Percentiles rank a stretch among this genome's conserved stretches.
Evolutionary conservation across 1,140 invertebrate species (phyloP).

Genomic region (Uloborus diversus): DNA sequence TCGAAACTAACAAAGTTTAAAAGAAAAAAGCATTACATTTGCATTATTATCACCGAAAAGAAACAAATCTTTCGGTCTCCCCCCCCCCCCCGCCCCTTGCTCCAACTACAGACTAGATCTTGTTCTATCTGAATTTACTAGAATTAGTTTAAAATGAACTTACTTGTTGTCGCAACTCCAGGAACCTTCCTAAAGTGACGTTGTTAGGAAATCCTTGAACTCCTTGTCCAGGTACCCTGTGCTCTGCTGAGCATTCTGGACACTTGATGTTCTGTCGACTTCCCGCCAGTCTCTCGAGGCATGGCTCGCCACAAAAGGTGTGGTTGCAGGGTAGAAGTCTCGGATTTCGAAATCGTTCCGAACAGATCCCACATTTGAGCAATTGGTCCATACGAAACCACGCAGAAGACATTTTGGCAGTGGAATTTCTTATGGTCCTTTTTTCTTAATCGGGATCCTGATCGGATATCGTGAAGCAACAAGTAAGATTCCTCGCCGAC

Average conservation of each 20-base stretch:
- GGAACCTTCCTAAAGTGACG: slow-evolving; percentile 91
- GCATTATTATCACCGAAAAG: no score
- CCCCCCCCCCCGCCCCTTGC: no score
- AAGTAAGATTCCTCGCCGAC: not conserved
- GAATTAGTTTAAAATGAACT: slow-evolving; percentile 70
- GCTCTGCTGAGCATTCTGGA: slow-evolving; percentile 97
- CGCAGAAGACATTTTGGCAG: slow-evolving; percentile 52
- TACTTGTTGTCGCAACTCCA: slow-evolving; percentile 93
- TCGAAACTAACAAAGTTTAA: no score
- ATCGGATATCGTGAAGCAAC: not conserved
- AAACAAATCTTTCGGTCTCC: no score
- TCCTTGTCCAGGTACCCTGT: slow-evolving; percentile 89
- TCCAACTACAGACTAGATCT: no score
- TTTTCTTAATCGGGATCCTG: not conserved
- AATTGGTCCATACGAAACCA: slow-evolving; percentile 89
- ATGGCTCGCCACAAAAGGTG: slow-evolving; percentile 98
- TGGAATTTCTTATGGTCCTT: no score
- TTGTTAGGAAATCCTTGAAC: slow-evolving; percentile 95
- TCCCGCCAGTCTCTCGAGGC: slow-evolving; percentile 94
- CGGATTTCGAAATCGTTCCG: slow-evolving; percentile 95
- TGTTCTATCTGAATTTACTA: no score
- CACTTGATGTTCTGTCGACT: slow-evolving; percentile 89
- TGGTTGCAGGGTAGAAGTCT: slow-evolving; percentile 98
- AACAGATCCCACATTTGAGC: slow-evolving; percentile 95
- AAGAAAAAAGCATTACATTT: no score